Percentiles rank a stretch among this genome's conserved stretches.
phyloP scores from a whole-genome alignment of 2,797 vertebrate genomes.

The Tiaroga cobitis region DNA sequence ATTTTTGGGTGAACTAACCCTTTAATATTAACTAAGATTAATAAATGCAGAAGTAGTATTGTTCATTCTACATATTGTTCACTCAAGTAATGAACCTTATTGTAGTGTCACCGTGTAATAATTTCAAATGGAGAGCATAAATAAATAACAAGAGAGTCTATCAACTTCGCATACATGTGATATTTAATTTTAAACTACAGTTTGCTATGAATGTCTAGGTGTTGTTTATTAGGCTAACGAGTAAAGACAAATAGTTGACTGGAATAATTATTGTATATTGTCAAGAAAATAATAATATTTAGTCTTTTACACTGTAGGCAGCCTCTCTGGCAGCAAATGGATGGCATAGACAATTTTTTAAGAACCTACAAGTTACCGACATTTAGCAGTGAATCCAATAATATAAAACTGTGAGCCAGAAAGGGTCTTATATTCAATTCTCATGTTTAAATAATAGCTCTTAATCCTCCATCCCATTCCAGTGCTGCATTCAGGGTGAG shows the following conservation, averaged over 20 bases:
- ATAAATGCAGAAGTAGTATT: too few relatives aligned
- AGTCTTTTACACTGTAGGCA: neutral
- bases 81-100: too few relatives aligned
- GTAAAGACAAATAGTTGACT: too few relatives aligned
- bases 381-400: neutral
- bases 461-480: neutral
- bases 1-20: too few relatives aligned
- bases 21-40: too few relatives aligned
- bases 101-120: neutral
- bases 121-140: neutral
- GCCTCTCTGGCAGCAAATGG: neutral
- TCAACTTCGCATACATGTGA: neutral
- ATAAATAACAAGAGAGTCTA: neutral
- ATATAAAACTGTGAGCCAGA: neutral
- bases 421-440: conserved; percentile 13
- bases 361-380: neutral
- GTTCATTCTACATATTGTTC: too few relatives aligned
- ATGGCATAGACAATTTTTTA: neutral
- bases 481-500: conserved; percentile 15
- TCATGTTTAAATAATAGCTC: conserved; percentile 34
- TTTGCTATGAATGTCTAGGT: neutral
- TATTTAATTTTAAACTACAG: neutral
- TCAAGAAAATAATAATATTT: neutral
- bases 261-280: neutral
- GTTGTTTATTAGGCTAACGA: neutral